Conservation (phyloP, 1,140 invertebrate genomes). For the Leptinotarsa texana region DNA sequence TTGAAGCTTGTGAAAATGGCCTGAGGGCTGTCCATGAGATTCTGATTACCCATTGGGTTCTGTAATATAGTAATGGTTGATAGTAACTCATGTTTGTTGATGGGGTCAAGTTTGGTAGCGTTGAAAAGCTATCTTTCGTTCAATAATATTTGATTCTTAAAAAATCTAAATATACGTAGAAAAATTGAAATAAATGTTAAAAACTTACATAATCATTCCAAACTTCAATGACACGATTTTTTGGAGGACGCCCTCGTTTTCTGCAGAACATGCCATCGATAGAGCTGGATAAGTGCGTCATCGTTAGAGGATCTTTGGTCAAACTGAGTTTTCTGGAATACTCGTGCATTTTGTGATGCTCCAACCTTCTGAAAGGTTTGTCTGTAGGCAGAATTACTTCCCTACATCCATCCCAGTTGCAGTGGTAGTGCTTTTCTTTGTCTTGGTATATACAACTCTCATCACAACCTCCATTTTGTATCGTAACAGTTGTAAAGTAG, state of each 20-base stretch:
- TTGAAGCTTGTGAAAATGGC: constrained; percentile 94
- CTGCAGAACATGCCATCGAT: constrained; percentile 87
- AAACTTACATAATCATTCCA: constrained; percentile 78
- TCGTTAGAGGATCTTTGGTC: constrained; percentile 60
- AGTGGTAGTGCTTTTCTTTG: constrained; percentile 87
- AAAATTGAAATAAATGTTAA: constrained; percentile 19
- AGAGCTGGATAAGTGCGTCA: constrained; percentile 72
- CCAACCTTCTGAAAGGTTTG: constrained; percentile 81
- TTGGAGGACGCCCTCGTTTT: constrained; percentile 87
- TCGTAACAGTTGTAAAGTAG: constrained; percentile 69
- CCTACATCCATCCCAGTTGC: constrained; percentile 83
- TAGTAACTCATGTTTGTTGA: no score
- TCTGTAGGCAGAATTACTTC: constrained; percentile 82
- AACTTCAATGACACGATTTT: constrained; percentile 89
- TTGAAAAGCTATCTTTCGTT: no score
- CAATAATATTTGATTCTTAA: no score
- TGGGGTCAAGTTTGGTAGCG: no score
- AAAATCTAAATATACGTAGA: neutral
- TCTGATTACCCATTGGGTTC: constrained; percentile 58
- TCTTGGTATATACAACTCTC: constrained; percentile 76
- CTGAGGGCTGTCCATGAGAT: constrained; percentile 71
- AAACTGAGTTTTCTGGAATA: constrained; percentile 63
- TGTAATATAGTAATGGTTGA: constrained; percentile 22
- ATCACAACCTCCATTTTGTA: constrained; percentile 66
- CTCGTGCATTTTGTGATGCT: constrained; percentile 89